Evolutionary conservation across 1,140 invertebrate species (phyloP), one percentile per base, ranked within the genome.

Genomic region (Parapsyche elsis): DNA sequence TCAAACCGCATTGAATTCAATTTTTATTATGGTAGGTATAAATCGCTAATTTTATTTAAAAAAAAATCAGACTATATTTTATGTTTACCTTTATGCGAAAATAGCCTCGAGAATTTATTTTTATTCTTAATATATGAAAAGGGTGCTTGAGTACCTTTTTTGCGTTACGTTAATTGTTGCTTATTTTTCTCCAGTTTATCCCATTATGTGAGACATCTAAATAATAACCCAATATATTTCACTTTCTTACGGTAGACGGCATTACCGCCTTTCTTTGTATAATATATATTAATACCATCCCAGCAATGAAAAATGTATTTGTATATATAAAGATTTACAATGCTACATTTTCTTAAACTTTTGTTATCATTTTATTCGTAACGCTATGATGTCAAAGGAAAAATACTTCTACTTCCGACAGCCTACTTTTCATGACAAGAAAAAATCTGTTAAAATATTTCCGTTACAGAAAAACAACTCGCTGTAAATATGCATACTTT

Each of bases 111-210:
- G 7, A 19, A 21, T 61, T 38, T 38, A 19, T 61, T 61, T 53
- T 53, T 61, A 61, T 61, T 19, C 23, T 46, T 53, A 16, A 74
- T 74, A 49, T 74, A 74, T 38, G 70, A 74, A 46, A 74, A 74
- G 71, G 38, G 38, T 45, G 45, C 16, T 49, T 21, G 26, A 76
- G 26, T 23, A 53, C 44, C 53, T 45, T 77, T 77, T 77, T 77
- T 26, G 30, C 19, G 19, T 77, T 46, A 53, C 61, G 12, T 67
- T 77, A 77, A 77, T 77, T 77, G 76, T 77, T 19, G 61, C 21
- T 5, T 64, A 77, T 77, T 77, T 77, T 77, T 77, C 76, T 64
- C 24, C 24, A 61, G 76, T 59, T 77, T 77, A 77, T 77, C 57
- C 76, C 76, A 67, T 77, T 64, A 64, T 53, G 76, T 57, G 16